Percentiles rank a stretch among this genome's conserved stretches.
These are phyloP conservation scores for Heliconius himera DNA, from an alignment of 1,140 invertebrate species.

Conservation along the genomic window DNA sequence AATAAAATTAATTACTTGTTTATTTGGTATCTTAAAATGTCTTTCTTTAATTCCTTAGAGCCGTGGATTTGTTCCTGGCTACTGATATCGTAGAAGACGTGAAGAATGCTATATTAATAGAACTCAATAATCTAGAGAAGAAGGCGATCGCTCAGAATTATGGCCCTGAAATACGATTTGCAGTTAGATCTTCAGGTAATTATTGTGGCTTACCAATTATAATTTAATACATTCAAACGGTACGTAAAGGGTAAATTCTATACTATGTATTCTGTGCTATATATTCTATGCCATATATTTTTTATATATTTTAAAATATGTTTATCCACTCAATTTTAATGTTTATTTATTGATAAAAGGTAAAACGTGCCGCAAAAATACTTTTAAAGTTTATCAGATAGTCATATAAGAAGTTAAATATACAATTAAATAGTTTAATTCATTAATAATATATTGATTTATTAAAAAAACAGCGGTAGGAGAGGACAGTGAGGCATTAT, in stretches of 20 bases:
- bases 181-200: slow-evolving; percentile 80
- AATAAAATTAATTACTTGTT: too few relatives aligned
- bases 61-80: slow-evolving; percentile 52
- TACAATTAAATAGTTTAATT: background rate
- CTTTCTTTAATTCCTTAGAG: slow-evolving; percentile 51
- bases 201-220: background rate
- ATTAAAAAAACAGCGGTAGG: slow-evolving; percentile 82
- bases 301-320: too few relatives aligned
- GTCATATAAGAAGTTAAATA: too few relatives aligned
- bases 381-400: too few relatives aligned
- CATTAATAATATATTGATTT: background rate
- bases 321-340: too few relatives aligned
- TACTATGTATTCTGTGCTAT: too few relatives aligned
- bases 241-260: too few relatives aligned
- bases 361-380: background rate
- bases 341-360: too few relatives aligned
- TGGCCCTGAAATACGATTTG: slow-evolving; percentile 66
- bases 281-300: too few relatives aligned
- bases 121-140: slow-evolving; percentile 58
- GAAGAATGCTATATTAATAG: slow-evolving; percentile 52
- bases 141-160: slow-evolving; percentile 52
- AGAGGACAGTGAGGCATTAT: slow-evolving; percentile 90
- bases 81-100: slow-evolving; percentile 61
- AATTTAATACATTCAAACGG: background rate
- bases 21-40: background rate